phyloP scores from a whole-genome alignment of 2,888 invertebrate species.

The Caprella mutica region DNA sequence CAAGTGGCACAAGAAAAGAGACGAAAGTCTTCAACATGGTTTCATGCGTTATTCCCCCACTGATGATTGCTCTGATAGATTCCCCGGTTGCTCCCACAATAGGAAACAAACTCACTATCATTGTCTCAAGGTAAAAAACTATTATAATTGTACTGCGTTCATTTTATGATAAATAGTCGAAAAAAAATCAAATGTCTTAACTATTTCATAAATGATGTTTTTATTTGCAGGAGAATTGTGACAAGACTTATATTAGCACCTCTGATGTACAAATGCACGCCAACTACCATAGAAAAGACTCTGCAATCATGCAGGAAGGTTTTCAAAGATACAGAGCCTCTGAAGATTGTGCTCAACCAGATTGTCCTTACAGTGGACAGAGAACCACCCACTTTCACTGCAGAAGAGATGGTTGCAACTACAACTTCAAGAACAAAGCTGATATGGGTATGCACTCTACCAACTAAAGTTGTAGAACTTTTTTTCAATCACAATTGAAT shows the following conservation, averaged over 20 bases:
- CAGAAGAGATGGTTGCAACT: constrained; percentile 75
- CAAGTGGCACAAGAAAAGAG: constrained; percentile 98
- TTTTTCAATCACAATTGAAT: no score
- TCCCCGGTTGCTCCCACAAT: constrained; percentile 68
- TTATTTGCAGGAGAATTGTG: constrained; percentile 45
- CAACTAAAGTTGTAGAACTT: no score
- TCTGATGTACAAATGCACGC: constrained; percentile 99
- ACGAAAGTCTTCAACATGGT: constrained; percentile 89
- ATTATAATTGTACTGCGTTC: not conserved
- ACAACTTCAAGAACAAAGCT: constrained; percentile 96
- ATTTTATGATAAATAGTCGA: no score
- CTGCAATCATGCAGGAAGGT: constrained; percentile 93
- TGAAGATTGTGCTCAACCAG: constrained; percentile 82
- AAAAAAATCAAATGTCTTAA: no score
- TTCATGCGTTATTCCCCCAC: constrained; percentile 88
- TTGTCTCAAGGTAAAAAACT: constrained; percentile 63
- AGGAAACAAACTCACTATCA: constrained; percentile 92
- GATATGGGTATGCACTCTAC: constrained; percentile 99
- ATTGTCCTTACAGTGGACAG: constrained; percentile 86
- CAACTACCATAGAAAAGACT: constrained; percentile 94
- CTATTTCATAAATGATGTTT: constrained; percentile 5
- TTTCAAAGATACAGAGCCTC: constrained; percentile 93
- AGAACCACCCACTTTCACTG: constrained; percentile 97
- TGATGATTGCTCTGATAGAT: constrained; percentile 75
- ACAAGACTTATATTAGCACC: constrained; percentile 92